Percentiles rank a stretch among this genome's conserved stretches.
Conservation (phyloP, 2,797 vertebrate genomes). For the Paedocypris micromegethes region DNA sequence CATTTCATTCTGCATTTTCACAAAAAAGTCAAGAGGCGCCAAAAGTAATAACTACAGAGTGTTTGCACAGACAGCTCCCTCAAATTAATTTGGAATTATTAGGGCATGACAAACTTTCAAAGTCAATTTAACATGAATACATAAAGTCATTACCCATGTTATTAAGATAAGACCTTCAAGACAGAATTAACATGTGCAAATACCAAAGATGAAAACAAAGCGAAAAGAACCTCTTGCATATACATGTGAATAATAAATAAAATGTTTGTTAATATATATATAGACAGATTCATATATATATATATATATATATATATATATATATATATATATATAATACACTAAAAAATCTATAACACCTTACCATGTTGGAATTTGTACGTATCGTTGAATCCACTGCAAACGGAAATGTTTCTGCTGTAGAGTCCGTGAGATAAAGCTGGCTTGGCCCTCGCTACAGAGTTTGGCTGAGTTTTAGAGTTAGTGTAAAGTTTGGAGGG, state of each 20-base stretch:
- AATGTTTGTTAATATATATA: too few relatives aligned
- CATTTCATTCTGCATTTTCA: constrained; percentile 7
- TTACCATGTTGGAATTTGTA: constrained; percentile 66
- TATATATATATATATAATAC: too few relatives aligned
- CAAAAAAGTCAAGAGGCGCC: constrained; percentile 29
- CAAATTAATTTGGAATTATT: constrained; percentile 45
- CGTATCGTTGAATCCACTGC: constrained; percentile 38
- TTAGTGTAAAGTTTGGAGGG: constrained; percentile 60
- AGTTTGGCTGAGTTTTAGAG: constrained; percentile 23
- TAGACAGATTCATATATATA: too few relatives aligned
- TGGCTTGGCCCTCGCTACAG: constrained; percentile 4
- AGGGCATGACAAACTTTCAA: constrained; percentile 36
- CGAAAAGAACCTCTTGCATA: constrained; percentile 5
- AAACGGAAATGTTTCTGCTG: constrained; percentile 57
- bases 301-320: too few relatives aligned
- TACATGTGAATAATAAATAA: neutral
- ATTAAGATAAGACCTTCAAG: constrained; percentile 37
- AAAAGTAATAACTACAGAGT: constrained; percentile 21
- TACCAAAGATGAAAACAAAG: constrained; percentile 3
- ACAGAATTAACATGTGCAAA: constrained; percentile 17
- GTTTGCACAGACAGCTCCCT: constrained; percentile 17
- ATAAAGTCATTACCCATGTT: constrained; percentile 37
- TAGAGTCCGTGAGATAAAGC: constrained; percentile 16
- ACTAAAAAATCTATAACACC: neutral
- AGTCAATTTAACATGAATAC: constrained; percentile 10